Evolutionary conservation across 2,888 invertebrate species (phyloP), one percentile per base, ranked within the genome.

Genomic region (Tribolium freemani): DNA sequence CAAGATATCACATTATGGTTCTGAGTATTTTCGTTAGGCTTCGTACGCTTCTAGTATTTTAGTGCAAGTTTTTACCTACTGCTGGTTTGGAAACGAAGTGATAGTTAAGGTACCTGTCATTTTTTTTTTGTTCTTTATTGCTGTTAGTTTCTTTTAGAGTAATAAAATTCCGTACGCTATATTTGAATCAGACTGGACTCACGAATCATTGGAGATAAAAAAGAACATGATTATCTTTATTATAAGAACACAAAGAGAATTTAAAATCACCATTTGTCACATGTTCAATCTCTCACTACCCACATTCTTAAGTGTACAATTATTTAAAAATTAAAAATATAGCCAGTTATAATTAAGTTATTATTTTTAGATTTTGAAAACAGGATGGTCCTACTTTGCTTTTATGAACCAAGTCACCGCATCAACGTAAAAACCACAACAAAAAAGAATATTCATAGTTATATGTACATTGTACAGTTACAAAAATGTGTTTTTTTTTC

Each of bases 1-100:
- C 3, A 20, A n/a, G n/a, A n/a, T n/a, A n/a, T n/a, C 51, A 16
- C 26, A 53, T 31, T 31, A 31, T 31, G 5, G 20, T 54, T n/a
- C 46, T n/a, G n/a, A n/a, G n/a, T 67, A 26, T 38, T 60, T 13
- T 13, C 53, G 1, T n/a, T n/a, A n/a, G n/a, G n/a, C 20, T 67
- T 8, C 53, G 58, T 31, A 44, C 20, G 54, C 54, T 2, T 44
- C 51, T 4, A 51, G 53, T n/a, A 54, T 67, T 54, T 48, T 54
- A 38, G 48, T 69, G 2, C 64, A 72, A 53, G 16, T 72, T 1
- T 58, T 72, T 9, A 9, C 69, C 5, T 72, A 72, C 46, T 69
- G 69, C 46, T 72, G 72, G 72, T 72, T 69, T 38, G 72, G 72
- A 30, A 72, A 72, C 57, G 69, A 72, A 51, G 60, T 69, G 2